phyloP scores from a whole-genome alignment of 2,797 vertebrate species.

The Hybognathus amarus region DNA sequence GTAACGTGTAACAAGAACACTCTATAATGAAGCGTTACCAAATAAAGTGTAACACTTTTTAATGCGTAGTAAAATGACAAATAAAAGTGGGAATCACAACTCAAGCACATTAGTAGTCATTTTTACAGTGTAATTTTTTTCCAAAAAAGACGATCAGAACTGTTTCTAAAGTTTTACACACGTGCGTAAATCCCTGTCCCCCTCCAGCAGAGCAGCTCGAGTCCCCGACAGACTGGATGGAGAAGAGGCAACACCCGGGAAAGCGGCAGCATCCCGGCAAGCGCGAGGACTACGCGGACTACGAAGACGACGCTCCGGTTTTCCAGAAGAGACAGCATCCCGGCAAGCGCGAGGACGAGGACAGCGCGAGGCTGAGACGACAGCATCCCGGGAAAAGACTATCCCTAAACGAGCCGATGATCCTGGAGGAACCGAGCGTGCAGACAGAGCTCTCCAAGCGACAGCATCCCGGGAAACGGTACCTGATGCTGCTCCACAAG shows the following conservation, averaged over 20 bases:
- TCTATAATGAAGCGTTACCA: too few species aligned
- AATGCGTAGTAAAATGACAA: too few species aligned
- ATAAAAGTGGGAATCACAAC: background rate
- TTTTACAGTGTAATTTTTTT: too few species aligned
- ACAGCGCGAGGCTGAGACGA: constrained; percentile 75
- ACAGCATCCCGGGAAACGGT: constrained; percentile 86
- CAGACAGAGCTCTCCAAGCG: constrained; percentile 80
- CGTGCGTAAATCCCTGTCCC: background rate
- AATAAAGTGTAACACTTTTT: background rate
- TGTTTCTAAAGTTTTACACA: too few species aligned
- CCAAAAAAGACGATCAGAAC: too few species aligned
- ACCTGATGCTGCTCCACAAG: constrained; percentile 73
- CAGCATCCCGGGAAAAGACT: constrained; percentile 86
- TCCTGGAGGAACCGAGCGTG: constrained; percentile 66
- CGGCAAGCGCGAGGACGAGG: constrained; percentile 80
- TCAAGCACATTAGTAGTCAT: too few species aligned
- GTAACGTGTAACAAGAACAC: background rate
- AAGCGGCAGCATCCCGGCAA: constrained; percentile 86
- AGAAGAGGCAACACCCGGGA: constrained; percentile 85
- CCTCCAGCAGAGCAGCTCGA: constrained; percentile 70
- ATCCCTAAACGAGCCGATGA: constrained; percentile 61
- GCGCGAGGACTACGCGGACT: constrained; percentile 68
- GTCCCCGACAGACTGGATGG: constrained; percentile 74
- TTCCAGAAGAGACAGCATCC: constrained; percentile 82
- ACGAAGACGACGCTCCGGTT: constrained; percentile 63